Evolutionary conservation across 2,888 invertebrate species (phyloP).

Genomic region (Glaucopsyche alexis): DNA sequence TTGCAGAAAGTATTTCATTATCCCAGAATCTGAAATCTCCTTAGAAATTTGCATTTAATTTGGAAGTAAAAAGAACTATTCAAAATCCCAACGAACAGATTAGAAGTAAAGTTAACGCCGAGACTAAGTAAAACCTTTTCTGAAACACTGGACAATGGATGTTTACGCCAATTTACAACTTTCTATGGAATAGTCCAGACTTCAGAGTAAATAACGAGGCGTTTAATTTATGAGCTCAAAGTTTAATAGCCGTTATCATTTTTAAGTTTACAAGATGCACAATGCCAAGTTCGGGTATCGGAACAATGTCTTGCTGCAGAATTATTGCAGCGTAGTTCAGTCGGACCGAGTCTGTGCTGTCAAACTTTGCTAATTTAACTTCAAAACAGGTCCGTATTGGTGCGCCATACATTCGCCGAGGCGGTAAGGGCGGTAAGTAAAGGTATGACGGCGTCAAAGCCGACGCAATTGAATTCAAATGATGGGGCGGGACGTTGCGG

Average conservation of each 20-base stretch:
- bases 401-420: slow-evolving; percentile 60
- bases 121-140: background rate
- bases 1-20: slow-evolving; percentile 10
- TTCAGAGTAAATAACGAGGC: background rate
- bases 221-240: slow-evolving; percentile 23
- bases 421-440: slow-evolving; percentile 49
- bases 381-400: slow-evolving; percentile 71
- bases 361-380: slow-evolving; percentile 80
- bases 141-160: background rate
- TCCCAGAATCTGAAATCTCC: background rate
- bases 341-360: slow-evolving; percentile 61
- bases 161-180: no score
- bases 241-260: slow-evolving; percentile 13
- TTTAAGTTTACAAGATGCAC: slow-evolving; percentile 8
- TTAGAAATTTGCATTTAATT: background rate
- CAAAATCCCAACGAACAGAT: background rate
- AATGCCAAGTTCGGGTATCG: slow-evolving; percentile 46
- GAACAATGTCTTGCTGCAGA: slow-evolving; percentile 65
- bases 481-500: slow-evolving; percentile 31
- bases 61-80: background rate
- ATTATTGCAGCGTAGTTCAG: slow-evolving; percentile 74
- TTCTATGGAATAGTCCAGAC: background rate
- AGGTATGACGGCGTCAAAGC: slow-evolving; percentile 53
- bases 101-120: background rate
- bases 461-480: slow-evolving; percentile 39